Percentiles rank a stretch among this genome's conserved stretches.
Conservation (phyloP, 2,888 invertebrate genomes). For the Rotaria sp. region DNA sequence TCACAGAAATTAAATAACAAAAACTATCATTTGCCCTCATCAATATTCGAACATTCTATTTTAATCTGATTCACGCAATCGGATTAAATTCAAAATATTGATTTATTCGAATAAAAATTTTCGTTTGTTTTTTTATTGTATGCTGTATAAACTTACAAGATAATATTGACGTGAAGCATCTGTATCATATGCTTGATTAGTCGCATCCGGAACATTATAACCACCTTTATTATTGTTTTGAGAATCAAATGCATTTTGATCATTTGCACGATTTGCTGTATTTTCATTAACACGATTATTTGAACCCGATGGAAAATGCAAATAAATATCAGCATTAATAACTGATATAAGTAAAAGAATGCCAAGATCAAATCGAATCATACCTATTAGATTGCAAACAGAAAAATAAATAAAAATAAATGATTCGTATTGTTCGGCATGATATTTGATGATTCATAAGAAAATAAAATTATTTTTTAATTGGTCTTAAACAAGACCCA, state of each 20-base stretch:
- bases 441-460: neutral
- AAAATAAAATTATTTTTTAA: neutral
- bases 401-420: neutral
- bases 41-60: no score
- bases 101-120: neutral
- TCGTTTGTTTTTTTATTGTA: neutral
- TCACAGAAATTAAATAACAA: neutral
- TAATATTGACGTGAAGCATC: slow-evolving; percentile 50
- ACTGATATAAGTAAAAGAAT: neutral
- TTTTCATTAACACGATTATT: slow-evolving; percentile 54
- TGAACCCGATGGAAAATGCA: slow-evolving; percentile 51
- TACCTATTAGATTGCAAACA: neutral
- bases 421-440: neutral
- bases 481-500: neutral
- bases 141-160: slow-evolving; percentile 47
- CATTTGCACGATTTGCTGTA: slow-evolving; percentile 49
- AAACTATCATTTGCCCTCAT: no score
- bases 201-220: slow-evolving; percentile 53
- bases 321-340: slow-evolving; percentile 47
- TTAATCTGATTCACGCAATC: no score
- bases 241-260: slow-evolving; percentile 53
- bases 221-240: slow-evolving; percentile 56
- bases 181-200: slow-evolving; percentile 43
- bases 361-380: neutral
- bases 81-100: no score